These are phyloP conservation scores for Montifringilla adamsi DNA, from an alignment of 2,113 vertebrate species.

Conservation along the genomic window DNA sequence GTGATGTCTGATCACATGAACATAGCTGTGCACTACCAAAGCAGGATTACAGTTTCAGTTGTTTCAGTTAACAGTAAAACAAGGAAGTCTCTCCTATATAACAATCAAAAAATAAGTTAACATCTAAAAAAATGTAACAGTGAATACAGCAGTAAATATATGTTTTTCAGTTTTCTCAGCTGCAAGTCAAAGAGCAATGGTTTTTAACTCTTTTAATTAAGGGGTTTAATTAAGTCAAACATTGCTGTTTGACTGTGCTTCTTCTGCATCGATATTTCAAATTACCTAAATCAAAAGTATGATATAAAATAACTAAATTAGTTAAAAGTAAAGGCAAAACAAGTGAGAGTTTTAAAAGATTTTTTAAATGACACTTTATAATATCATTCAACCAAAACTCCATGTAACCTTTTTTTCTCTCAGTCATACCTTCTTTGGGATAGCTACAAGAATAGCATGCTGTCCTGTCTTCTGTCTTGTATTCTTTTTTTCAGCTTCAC, in stretches of 20 bases:
- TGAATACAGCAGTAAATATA: neutral
- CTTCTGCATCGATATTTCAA: conserved; percentile 10
- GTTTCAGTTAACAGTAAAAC: neutral
- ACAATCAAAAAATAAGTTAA: neutral
- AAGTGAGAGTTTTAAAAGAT: neutral
- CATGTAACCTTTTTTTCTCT: neutral
- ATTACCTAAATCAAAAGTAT: neutral
- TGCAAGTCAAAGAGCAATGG: conserved; percentile 13
- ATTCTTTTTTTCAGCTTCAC: neutral
- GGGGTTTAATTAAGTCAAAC: neutral
- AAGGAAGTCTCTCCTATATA: neutral
- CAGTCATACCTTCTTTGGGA: neutral
- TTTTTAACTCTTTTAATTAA: conserved; percentile 46
- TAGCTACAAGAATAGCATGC: neutral
- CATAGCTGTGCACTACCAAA: neutral
- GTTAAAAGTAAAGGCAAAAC: neutral
- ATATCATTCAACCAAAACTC: neutral
- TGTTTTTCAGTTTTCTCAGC: conserved; percentile 14
- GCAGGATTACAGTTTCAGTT: neutral
- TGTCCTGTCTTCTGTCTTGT: neutral
- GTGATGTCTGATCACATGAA: neutral
- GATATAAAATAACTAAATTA: neutral
- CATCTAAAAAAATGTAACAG: neutral
- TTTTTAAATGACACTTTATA: neutral
- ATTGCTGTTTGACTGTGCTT: neutral